Evolutionary conservation across 2,797 vertebrate genomes (phyloP).

Genomic region (Gallirallus australis): DNA sequence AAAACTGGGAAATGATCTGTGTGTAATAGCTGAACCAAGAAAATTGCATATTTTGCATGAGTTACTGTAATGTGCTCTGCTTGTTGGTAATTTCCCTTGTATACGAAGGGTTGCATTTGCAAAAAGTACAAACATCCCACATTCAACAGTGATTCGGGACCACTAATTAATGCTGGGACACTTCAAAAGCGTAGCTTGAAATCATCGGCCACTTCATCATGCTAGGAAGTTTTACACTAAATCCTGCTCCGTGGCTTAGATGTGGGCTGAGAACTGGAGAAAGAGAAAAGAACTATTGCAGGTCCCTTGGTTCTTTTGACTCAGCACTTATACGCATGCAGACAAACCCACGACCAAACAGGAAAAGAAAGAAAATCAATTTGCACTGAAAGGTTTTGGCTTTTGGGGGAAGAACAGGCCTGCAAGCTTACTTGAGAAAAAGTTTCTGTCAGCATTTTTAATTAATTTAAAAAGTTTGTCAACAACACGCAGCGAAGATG

Average conservation of each 20-base stretch:
- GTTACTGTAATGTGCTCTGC: not conserved
- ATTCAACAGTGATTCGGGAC: not conserved
- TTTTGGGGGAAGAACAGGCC: not conserved
- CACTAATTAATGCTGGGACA: not conserved
- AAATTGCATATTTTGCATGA: conserved; percentile 29
- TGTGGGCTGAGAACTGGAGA: not conserved
- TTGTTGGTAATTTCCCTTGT: not conserved
- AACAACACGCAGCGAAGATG: rapidly evolving
- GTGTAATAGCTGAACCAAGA: conserved; percentile 6
- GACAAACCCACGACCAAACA: not conserved
- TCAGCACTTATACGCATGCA: not conserved
- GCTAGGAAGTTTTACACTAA: not conserved
- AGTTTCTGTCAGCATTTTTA: not conserved
- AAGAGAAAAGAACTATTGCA: not conserved
- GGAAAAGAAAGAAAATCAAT: not conserved
- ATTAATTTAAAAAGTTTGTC: not conserved
- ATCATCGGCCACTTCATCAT: not conserved
- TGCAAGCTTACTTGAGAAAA: not conserved
- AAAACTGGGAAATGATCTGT: not conserved
- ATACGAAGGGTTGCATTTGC: not conserved
- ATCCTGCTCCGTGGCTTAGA: not conserved
- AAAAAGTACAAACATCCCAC: not conserved
- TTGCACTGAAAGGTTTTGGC: not conserved
- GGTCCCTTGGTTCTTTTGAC: not conserved
- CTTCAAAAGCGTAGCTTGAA: not conserved